A percentile compares a stretch with the other conserved stretches of the same genome.
Evolutionary conservation across 2,113 vertebrate species (phyloP).

Genomic region (Electrona antarctica): DNA sequence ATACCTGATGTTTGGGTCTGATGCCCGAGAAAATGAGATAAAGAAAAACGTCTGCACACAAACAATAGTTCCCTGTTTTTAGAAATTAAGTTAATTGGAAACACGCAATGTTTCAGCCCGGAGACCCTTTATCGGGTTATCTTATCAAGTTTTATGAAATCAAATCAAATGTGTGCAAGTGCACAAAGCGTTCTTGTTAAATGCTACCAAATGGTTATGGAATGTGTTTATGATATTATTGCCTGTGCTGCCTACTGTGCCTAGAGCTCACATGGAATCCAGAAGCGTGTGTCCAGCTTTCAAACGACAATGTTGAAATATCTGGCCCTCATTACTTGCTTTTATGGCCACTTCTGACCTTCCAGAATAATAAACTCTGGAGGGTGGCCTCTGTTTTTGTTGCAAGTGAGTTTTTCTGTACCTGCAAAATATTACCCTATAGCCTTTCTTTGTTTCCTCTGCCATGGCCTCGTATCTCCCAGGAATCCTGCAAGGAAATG

Average conservation of each 20-base stretch:
- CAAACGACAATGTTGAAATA: slow-evolving; percentile 7
- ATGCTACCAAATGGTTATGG: slow-evolving; percentile 37
- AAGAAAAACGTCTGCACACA: no score
- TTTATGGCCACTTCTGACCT: slow-evolving; percentile 12
- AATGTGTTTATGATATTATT: slow-evolving; percentile 23
- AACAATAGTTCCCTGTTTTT: no score
- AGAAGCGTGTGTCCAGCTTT: slow-evolving; percentile 7
- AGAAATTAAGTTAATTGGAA: no score
- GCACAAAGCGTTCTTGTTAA: slow-evolving; percentile 30
- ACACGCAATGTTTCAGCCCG: no score
- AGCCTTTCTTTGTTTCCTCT: slow-evolving; percentile 20
- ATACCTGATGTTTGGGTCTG: no score
- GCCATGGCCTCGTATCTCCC: slow-evolving; percentile 32
- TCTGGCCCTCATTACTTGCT: slow-evolving; percentile 7
- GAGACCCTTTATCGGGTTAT: no score
- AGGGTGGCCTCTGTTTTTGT: slow-evolving; percentile 14
- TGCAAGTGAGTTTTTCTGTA: slow-evolving; percentile 16
- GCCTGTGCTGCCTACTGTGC: background rate
- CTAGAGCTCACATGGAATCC: background rate
- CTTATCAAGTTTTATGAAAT: background rate
- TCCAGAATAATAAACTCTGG: slow-evolving; percentile 22
- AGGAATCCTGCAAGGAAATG: slow-evolving; percentile 43
- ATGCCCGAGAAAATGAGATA: no score
- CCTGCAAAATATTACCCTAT: background rate
- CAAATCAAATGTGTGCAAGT: background rate